Base-by-base conservation (phyloP, 2,113 vertebrate species). In the Orthonyx spaldingii region DNA sequence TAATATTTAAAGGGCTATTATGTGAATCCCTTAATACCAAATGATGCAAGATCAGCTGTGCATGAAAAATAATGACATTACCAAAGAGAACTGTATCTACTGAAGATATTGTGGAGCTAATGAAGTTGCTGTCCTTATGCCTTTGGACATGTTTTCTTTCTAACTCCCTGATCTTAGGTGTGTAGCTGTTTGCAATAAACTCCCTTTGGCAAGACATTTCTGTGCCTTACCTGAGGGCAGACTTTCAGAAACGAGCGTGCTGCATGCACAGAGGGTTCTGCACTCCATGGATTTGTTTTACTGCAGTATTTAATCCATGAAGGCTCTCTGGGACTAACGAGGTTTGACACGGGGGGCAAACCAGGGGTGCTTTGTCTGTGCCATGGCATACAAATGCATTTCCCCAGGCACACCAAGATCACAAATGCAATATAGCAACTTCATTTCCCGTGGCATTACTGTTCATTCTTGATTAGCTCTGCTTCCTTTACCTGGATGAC, bases 1-100 rank as follows among this genome's bases (percentile, higher is more conserved):
- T 87, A 94, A 88, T 75, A 96, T 89, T 95, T 94, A 13, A 89
- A 93, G 26, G 52, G n/a, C 15, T 95, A 82, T 94, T 94, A 52
- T 90, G 46, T 60, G 81, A 50, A 44, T 26, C 46, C 49, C 66
- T 79, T 50, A 60, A 68, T 16, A 83, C 74, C 88, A 66, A 95
- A 53, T 65, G 6, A 61, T 87, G 52, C 55, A 92, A 89, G 83
- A 64, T 84, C 68, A 72, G 27, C 55, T 84, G 50, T 74, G 64
- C 27, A 41, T 52, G 33, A 92, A 46, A 94, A 90, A 79, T 32
- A 71, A 16, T 71, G 69, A 21, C 47, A 87, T 91, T 94, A 89
- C 22, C 41, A 85, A 89, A 82, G 70, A 57, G 63, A 65, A 53
- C 69, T 59, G 21, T 60, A 80, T 26, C 17, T n/a, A 32, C 10